These are phyloP conservation scores for Gisinianus flammeolus DNA, from an alignment of 2,888 invertebrate species.

Conservation along the genomic window DNA sequence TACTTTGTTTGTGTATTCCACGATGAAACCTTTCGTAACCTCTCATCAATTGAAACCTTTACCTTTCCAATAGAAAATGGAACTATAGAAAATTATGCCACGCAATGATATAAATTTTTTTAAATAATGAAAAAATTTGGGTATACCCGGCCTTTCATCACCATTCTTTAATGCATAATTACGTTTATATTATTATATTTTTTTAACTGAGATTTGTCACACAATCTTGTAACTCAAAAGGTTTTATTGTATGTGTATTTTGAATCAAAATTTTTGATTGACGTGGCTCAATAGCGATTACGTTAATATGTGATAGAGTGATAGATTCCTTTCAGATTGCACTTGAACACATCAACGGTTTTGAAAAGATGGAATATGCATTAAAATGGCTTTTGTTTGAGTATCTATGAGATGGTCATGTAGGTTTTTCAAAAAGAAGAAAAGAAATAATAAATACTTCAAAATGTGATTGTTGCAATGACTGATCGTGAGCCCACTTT, in stretches of 20 bases:
- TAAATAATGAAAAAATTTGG: no score
- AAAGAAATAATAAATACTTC: no score
- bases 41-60: slow-evolving; percentile 19
- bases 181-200: no score
- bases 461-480: no score
- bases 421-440: no score
- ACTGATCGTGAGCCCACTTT: no score
- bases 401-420: no score
- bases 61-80: slow-evolving; percentile 18
- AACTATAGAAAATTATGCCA: background rate
- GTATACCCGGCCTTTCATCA: background rate
- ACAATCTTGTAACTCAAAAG: background rate
- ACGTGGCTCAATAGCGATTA: background rate
- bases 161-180: background rate
- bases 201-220: no score
- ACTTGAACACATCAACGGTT: slow-evolving; percentile 1
- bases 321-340: background rate
- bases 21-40: background rate
- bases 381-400: no score
- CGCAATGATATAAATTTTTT: no score
- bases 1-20: background rate
- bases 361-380: no score
- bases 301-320: background rate
- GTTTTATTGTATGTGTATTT: background rate
- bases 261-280: background rate